A percentile compares a stretch with the other conserved stretches of the same genome.
These are phyloP conservation scores for Portevinia maculata DNA, from an alignment of 2,888 invertebrate genomes.

Conservation along the genomic window DNA sequence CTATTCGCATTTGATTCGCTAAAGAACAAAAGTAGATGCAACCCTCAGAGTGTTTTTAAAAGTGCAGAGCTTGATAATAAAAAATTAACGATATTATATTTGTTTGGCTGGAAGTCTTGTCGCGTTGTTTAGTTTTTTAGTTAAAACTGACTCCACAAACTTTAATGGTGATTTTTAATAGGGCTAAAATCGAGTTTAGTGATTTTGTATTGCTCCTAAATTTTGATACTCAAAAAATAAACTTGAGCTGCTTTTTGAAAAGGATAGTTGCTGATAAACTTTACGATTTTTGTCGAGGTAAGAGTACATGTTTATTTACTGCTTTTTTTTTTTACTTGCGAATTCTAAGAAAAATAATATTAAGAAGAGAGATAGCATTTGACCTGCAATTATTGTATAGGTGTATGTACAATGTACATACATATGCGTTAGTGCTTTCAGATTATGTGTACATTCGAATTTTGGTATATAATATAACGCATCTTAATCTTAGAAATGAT, in stretches of 20 bases:
- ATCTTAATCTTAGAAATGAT: too few relatives aligned
- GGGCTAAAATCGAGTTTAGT: conserved; percentile 25
- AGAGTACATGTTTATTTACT: not conserved
- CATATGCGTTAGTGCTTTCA: not conserved
- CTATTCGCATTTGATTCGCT: not conserved
- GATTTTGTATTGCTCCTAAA: conserved; percentile 40
- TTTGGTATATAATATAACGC: too few relatives aligned
- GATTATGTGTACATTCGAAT: too few relatives aligned
- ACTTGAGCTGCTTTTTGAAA: conserved; percentile 24
- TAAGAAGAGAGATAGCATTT: not conserved
- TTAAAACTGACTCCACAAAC: conserved; percentile 19
- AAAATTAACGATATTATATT: not conserved
- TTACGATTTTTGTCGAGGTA: conserved; percentile 49
- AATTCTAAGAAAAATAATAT: not conserved
- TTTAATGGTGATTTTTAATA: conserved; percentile 66
- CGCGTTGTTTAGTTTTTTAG: not conserved
- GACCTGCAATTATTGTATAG: not conserved
- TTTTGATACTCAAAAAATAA: conserved; percentile 15
- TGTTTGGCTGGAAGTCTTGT: not conserved
- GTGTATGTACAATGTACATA: not conserved
- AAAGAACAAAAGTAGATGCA: not conserved
- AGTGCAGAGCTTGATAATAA: not conserved
- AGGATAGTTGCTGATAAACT: conserved; percentile 56
- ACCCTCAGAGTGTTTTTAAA: not conserved
- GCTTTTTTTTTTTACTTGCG: not conserved